Percentiles rank a stretch among this genome's conserved stretches.
These are phyloP conservation scores for Pipistrellus nathusii DNA, from an alignment of 2,797 vertebrate species.

Conservation along the genomic window DNA sequence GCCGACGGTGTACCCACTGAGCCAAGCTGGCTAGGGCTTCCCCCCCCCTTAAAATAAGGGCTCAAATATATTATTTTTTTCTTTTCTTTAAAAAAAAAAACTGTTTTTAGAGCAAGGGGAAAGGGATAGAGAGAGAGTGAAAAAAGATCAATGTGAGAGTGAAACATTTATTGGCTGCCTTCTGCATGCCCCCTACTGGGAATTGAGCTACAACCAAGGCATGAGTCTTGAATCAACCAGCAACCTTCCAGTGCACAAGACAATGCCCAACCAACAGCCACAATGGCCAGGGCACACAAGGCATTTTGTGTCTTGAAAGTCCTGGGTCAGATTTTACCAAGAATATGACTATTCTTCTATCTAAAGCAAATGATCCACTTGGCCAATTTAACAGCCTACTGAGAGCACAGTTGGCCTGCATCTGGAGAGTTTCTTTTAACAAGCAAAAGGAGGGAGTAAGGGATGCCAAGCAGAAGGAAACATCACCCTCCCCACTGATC, in stretches of 20 bases:
- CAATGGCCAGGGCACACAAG: not conserved
- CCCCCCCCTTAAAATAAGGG: not conserved
- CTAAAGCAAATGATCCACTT: not conserved
- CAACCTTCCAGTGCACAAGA: not conserved
- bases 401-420: not conserved
- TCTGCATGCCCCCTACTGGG: not conserved
- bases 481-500: not conserved
- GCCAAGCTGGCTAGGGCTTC: not conserved
- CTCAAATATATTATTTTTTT: not conserved
- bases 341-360: not conserved
- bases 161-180: not conserved
- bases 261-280: not conserved
- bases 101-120: not conserved
- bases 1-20: no score
- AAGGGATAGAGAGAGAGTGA: not conserved
- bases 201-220: not conserved
- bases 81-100: not conserved
- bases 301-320: not conserved
- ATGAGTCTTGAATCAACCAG: not conserved
- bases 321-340: constrained; percentile 12
- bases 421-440: not conserved
- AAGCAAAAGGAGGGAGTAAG: not conserved
- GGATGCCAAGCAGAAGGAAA: not conserved
- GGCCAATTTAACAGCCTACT: not conserved
- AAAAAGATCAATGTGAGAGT: not conserved